Base-by-base conservation (phyloP, 2,888 invertebrate species). In the Drosophila parthenogenetica region DNA sequence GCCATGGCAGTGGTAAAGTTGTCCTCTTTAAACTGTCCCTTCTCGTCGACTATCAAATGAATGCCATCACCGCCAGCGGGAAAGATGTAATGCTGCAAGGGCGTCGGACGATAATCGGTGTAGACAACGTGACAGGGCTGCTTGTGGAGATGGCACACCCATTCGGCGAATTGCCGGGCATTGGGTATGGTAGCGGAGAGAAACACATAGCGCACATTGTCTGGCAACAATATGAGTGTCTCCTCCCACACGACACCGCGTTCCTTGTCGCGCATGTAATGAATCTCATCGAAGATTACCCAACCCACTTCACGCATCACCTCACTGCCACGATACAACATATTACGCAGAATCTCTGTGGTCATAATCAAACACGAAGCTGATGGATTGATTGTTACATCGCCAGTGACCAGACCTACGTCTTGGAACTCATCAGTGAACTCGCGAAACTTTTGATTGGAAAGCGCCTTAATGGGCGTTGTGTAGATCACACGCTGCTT, bases 201-300 rank as follows among this genome's bases (percentile, higher is more conserved):
- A 91, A 99, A 99, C 5, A 99, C 99, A 92, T 98, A 99, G 91
- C 98, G 98, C 0, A 99, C 99, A 90, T 98, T 98, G 91, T 99
- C 98, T 0, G 99, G 99, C 40, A 99, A 93, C 35, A 99, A 94
- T 89, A 99, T 99, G 37, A 99, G 94, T 0, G 99, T 99, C 93
- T 99, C 99, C 93, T 92, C 92, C 99, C 99, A 99, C 1, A 99
- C 99, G 8, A 99, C 99, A 54, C 99, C 99, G 90, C 99, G 94
- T 92, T 99, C 99, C 93, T 99, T 99, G 91, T 99, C 99, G 87
- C 99, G 95, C 99, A 99, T 99, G 91, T 99, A 99, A 93, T 99
- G 99, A 87, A 99, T 99, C 93, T 99, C 99, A 91, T 99, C 99
- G 93, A 99, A 99, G 58, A 99, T 94, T 1, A 99, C 99, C 99